Evolutionary conservation across 1,140 invertebrate species (phyloP), one percentile per base, ranked within the genome.

Genomic region (Sitobion miscanthi): DNA sequence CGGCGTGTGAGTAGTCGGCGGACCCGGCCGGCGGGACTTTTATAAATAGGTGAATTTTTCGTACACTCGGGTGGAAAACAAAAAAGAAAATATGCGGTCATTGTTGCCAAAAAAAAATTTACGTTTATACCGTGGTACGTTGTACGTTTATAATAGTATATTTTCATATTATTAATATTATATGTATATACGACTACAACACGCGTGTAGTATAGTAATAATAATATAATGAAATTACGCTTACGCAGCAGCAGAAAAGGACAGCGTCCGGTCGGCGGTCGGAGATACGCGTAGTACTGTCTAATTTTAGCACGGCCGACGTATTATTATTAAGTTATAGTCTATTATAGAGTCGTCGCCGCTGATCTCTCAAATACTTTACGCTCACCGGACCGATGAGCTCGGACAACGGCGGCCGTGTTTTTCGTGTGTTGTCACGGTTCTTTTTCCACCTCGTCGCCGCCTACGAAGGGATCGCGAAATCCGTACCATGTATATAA

Each of bases 1-100:
- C n/a, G 62, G 57, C 3, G 62, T 69, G 62, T 69, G 62, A 30
- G 62, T 17, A n/a, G 62, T 83, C n/a, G 77, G 83, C 25, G 87
- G 49, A 54, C 87, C n/a, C 87, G 47, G 87, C n/a, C 35, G 2
- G 35, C 20, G 83, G 42, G 25, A 9, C 42, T 86, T 93, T 93
- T 93, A 83, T 85, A 92, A 92, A 92, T 92, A 92, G 77, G 91
- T 92, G 69, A 85, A 83, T 25, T 69, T 52, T 85, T 54, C 42
- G 62, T 35, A 85, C 83, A 85, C 62, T 4, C 69, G n/a, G 90
- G 9, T 20, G 69, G 77, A n/a, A 49, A 93, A 85, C 20, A 85
- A 93, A 93, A 91, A 82, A 77, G 20, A 52, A 92, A 77, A 77
- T 77, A 92, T 42, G n/a, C 17, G 11, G 45, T 83, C 35, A 86